phyloP scores from a whole-genome alignment of 2,797 vertebrate genomes.

The Gila robusta region DNA sequence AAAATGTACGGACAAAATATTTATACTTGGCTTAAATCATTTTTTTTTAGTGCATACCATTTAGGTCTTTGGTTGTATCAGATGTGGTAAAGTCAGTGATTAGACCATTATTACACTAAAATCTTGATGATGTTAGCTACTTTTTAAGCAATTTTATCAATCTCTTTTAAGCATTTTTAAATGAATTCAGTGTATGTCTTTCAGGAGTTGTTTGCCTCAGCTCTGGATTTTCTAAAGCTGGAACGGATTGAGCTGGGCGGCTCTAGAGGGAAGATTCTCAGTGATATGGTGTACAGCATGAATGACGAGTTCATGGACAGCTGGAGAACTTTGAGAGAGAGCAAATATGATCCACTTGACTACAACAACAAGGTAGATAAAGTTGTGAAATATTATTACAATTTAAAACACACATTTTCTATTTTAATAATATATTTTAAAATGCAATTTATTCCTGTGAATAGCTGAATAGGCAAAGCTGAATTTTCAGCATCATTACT shows the following conservation, averaged over 20 bases:
- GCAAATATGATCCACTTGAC: conserved; percentile 81
- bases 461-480: background rate
- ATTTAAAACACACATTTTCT: background rate
- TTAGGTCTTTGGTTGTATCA: background rate
- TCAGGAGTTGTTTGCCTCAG: conserved; percentile 80
- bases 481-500: background rate
- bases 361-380: conserved; percentile 68
- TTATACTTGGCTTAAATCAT: background rate
- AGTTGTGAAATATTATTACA: background rate
- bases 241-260: conserved; percentile 79
- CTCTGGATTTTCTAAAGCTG: conserved; percentile 81
- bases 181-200: conserved; percentile 1
- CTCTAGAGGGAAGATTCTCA: conserved; percentile 77
- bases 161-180: background rate
- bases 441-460: background rate
- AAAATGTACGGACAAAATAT: background rate
- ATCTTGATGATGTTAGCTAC: background rate
- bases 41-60: background rate
- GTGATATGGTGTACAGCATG: conserved; percentile 76
- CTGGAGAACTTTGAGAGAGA: conserved; percentile 80
- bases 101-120: background rate
- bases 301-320: conserved; percentile 80
- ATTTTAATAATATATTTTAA: background rate
- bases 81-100: background rate
- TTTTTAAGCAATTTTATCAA: background rate